Base-by-base conservation (phyloP, 2,113 vertebrate genomes). In the Sinosuthora webbiana region DNA sequence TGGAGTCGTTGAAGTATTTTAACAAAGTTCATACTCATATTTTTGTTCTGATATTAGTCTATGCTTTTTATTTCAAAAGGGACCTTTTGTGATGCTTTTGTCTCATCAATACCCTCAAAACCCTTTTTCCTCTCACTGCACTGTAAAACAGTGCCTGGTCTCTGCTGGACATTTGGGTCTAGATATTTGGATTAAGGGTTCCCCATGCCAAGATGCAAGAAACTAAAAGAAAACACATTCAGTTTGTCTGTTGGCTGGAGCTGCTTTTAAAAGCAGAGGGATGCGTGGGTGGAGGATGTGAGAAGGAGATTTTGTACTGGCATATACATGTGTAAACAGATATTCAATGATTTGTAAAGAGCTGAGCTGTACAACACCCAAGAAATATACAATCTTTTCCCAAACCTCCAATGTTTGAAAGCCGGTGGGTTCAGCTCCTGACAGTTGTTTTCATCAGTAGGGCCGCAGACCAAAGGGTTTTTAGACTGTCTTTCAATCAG, bases 281-380 rank as follows among this genome's bases (percentile, higher is more conserved):
- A 35, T 83, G 64, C 70, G 94, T 93, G 80, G 76, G 86, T 67
- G 80, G 71, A 89, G 52, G 79, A 93, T 92, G 55, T 81, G 76
- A 90, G 82, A 74, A 77, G 41, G 94, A 69, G 83, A 78, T 93
- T 88, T 95, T 92, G 27, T 93, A 44, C 83, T 83, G 64, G 35
- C 39, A 52, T 78, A 84, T 82, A 77, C 55, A 60, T 57, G 68
- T 90, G 59, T 93, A 87, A 95, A 93, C 75, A 92, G 60, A 73
- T 35, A 65, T 79, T 88, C 87, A 67, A 2, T 18, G 70, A n/a
- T 57, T 89, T 71, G 45, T 50, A 83, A 89, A 90, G 60, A 90
- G 21, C 41, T 64, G 81, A 85, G 49, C 31, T 69, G 53, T 87
- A 78, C 37, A 90, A 39, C 24, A 83, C 70, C 16, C 49, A 94